phyloP scores from a whole-genome alignment of 37 sponge, comb jelly and placozoan genomes.

The Amphimedon queenslandica region DNA sequence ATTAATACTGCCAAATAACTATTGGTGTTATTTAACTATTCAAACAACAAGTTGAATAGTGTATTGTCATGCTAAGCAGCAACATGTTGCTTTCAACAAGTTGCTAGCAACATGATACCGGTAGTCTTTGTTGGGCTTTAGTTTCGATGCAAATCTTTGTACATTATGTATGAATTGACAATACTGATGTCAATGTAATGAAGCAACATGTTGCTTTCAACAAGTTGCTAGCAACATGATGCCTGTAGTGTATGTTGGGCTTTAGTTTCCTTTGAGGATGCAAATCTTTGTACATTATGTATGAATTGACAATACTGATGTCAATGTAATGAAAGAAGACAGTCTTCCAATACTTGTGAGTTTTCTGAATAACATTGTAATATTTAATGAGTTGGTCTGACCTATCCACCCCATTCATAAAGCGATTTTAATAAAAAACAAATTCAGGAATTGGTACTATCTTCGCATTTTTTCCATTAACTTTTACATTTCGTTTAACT shows the following conservation, averaged over 20 bases:
- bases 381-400: conserved; percentile 38
- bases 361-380: conserved; percentile 24
- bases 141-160: conserved; percentile 18
- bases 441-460: conserved; percentile 20
- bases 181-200: conserved; percentile 42
- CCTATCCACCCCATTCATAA: conserved; percentile 48
- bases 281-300: conserved; percentile 18
- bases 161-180: conserved; percentile 26
- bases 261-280: no score
- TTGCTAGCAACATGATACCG: no score
- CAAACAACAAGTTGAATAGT: no score
- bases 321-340: conserved; percentile 48
- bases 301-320: conserved; percentile 31
- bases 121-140: no score
- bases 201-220: no score
- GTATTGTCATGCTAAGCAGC: no score
- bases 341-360: conserved; percentile 46
- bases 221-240: no score
- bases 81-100: no score
- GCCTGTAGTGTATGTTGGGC: no score
- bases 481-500: conserved; percentile 2
- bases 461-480: conserved; percentile 5
- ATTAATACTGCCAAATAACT: no score
- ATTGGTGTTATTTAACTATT: no score
- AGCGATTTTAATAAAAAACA: conserved; percentile 31